Evolutionary conservation across 2,888 invertebrate species (phyloP).

Genomic region (Eupithecia abbreviata): DNA sequence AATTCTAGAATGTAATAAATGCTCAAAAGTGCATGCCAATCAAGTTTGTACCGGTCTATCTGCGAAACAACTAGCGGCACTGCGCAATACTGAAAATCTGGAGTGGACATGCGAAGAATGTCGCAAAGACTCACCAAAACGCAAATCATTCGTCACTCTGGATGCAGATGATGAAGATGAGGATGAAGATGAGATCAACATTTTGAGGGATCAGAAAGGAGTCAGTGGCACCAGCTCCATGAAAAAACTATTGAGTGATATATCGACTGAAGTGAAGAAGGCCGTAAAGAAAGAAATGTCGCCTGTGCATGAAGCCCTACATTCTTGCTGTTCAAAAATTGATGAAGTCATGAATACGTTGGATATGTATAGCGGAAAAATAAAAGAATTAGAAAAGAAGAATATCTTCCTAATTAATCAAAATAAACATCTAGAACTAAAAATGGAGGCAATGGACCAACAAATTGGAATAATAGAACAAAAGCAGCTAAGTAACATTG

Average conservation of each 20-base stretch:
- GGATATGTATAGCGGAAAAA: neutral
- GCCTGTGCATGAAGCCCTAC: neutral
- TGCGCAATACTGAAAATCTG: slow-evolving; percentile 1
- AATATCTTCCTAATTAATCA: neutral
- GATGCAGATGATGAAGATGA: neutral
- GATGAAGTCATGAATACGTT: neutral
- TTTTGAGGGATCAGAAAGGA: neutral
- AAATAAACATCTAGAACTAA: neutral
- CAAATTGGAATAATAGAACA: neutral
- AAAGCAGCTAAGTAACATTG: neutral
- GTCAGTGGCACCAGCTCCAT: neutral
- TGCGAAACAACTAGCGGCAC: neutral
- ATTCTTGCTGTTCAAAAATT: neutral
- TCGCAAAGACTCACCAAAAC: slow-evolving; percentile 1
- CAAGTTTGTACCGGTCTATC: neutral
- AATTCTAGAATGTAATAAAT: slow-evolving; percentile 1
- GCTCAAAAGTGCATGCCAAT: slow-evolving; percentile 4
- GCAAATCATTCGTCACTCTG: neutral
- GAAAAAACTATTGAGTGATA: neutral
- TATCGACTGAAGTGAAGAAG: neutral
- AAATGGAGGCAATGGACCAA: slow-evolving; percentile 2
- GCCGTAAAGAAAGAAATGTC: slow-evolving; percentile 5
- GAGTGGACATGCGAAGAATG: slow-evolving; percentile 8
- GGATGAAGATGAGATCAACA: neutral
- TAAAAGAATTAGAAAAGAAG: slow-evolving; percentile 3